Conservation (phyloP, 2,888 invertebrate genomes). For the Sinhomidia bicolor region DNA sequence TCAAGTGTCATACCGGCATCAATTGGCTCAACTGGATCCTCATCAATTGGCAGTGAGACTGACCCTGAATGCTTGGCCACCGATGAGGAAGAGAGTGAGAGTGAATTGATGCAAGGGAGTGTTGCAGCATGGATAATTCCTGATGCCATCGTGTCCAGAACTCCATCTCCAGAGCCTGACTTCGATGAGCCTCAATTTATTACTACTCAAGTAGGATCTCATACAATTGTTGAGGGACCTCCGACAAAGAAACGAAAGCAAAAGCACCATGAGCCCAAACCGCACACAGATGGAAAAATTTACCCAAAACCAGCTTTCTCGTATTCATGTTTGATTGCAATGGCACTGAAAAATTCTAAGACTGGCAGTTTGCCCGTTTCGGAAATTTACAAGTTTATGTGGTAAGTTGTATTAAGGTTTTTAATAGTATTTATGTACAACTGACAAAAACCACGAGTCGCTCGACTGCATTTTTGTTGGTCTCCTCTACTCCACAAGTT, state of each 20-base stretch:
- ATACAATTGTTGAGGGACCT: slow-evolving; percentile 75
- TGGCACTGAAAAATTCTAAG: slow-evolving; percentile 98
- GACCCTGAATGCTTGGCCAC: slow-evolving; percentile 78
- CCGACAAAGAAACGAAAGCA: slow-evolving; percentile 80
- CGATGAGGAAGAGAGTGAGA: slow-evolving; percentile 79
- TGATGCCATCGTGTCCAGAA: slow-evolving; percentile 69
- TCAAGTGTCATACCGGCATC: slow-evolving; percentile 79
- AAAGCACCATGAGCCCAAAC: slow-evolving; percentile 79
- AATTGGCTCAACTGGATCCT: slow-evolving; percentile 76
- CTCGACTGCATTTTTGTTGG: too few relatives aligned
- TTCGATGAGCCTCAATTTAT: slow-evolving; percentile 80
- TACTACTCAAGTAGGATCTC: slow-evolving; percentile 68
- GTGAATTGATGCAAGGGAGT: slow-evolving; percentile 74
- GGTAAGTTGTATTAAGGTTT: slow-evolving; percentile 86
- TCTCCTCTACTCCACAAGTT: too few relatives aligned
- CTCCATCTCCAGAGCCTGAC: slow-evolving; percentile 79
- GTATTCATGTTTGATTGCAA: slow-evolving; percentile 98
- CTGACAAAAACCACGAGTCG: not conserved
- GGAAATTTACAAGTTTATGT: slow-evolving; percentile 99
- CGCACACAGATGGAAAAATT: slow-evolving; percentile 83
- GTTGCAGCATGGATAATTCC: slow-evolving; percentile 79
- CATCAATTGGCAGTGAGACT: slow-evolving; percentile 79
- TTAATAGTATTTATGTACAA: too few relatives aligned
- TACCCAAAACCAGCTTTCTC: slow-evolving; percentile 99
- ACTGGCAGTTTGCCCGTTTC: slow-evolving; percentile 97